A percentile compares a stretch with the other conserved stretches of the same genome.
Conservation (phyloP, 2,797 vertebrate genomes). For the Decapterus maruadsi region DNA sequence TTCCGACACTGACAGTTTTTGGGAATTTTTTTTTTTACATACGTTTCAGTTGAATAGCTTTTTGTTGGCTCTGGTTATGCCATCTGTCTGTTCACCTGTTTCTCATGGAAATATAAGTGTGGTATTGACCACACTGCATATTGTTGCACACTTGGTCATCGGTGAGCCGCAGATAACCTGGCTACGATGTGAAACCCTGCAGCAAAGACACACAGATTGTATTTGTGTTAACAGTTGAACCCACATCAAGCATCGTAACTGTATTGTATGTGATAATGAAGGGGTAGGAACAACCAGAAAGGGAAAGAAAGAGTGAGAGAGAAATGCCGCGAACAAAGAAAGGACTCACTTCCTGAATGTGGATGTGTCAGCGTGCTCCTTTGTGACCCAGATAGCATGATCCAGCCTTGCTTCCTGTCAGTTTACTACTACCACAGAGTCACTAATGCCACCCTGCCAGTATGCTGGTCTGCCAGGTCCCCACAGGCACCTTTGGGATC, state of each 20-base stretch:
- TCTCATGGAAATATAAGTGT: constrained; percentile 11
- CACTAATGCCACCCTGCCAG: constrained; percentile 53
- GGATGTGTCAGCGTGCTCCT: not conserved
- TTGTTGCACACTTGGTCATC: constrained; percentile 33
- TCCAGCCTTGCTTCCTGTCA: constrained; percentile 50
- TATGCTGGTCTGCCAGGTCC: constrained; percentile 53
- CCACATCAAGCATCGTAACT: not conserved
- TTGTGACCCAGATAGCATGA: constrained; percentile 48
- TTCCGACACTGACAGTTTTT: not conserved
- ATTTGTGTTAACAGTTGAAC: not conserved
- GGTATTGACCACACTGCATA: constrained; percentile 8
- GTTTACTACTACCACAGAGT: constrained; percentile 39
- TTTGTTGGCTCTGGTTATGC: constrained; percentile 9
- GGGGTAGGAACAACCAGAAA: not conserved
- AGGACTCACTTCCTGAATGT: constrained; percentile 30
- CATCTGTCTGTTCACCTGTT: constrained; percentile 17
- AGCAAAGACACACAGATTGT: not conserved
- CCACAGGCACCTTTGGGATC: constrained; percentile 75
- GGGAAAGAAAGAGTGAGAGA: not conserved
- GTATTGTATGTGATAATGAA: not conserved
- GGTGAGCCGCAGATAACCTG: constrained; percentile 31
- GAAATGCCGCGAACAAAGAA: not conserved
- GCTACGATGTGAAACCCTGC: not conserved
- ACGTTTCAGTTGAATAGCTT: not conserved
- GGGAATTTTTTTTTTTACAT: not conserved